phyloP scores from a whole-genome alignment of 2,113 vertebrate species.

The Chloebia gouldiae region DNA sequence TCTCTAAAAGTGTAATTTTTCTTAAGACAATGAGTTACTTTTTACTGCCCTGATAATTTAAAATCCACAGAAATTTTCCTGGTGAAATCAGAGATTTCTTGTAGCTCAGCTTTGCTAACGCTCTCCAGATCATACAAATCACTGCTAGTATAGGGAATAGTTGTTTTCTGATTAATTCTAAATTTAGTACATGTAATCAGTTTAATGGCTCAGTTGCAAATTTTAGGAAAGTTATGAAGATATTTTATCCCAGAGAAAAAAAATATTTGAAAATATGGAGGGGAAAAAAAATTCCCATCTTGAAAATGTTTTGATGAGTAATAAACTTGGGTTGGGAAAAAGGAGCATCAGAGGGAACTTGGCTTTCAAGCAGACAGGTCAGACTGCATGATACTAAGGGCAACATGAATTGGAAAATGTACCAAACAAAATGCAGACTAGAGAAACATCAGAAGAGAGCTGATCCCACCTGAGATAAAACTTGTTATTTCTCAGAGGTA shows the following conservation, averaged over 20 bases:
- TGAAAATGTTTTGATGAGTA: neutral
- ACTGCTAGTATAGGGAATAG: neutral
- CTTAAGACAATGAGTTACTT: neutral
- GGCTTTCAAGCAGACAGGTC: neutral
- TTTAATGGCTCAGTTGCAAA: neutral
- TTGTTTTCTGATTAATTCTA: neutral
- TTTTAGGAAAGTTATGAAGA: neutral
- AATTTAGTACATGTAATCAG: neutral
- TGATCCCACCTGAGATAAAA: neutral
- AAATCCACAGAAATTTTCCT: neutral
- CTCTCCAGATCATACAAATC: neutral
- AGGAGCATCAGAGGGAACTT: neutral
- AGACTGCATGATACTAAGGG: neutral
- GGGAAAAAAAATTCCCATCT: neutral
- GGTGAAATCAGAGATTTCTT: neutral
- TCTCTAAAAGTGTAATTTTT: neutral
- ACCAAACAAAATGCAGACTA: neutral
- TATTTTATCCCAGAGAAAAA: neutral
- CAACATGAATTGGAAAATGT: neutral
- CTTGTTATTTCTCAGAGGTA: neutral
- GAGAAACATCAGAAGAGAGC: neutral
- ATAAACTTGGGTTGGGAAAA: neutral
- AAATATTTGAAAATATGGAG: neutral
- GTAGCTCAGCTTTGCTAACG: neutral
- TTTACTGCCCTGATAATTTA: neutral